A percentile compares a stretch with the other conserved stretches of the same genome.
Conservation (phyloP, 2,113 vertebrate species). For the Sphyrna mokarran region DNA sequence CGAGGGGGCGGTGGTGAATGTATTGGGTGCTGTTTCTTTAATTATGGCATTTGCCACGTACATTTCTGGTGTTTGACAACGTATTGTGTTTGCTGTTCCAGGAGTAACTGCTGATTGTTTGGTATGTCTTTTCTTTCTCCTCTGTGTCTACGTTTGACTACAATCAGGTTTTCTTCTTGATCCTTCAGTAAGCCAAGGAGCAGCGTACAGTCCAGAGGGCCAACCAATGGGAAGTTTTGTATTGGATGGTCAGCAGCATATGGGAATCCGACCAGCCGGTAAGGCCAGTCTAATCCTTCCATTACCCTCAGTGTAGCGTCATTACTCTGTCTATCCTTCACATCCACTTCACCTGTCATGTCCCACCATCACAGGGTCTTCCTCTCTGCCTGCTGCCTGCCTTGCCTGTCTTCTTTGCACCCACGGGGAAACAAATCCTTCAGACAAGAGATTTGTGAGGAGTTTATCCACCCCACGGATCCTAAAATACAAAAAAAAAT, state of each 20-base stretch:
- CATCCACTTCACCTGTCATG: slow-evolving; percentile 43
- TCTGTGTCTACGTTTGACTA: slow-evolving; percentile 99
- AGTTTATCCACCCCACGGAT: slow-evolving; percentile 42
- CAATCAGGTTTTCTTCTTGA: slow-evolving; percentile 99
- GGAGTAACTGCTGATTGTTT: slow-evolving; percentile 97
- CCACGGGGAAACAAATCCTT: slow-evolving; percentile 46
- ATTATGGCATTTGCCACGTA: neutral
- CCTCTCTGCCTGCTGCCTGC: slow-evolving; percentile 53
- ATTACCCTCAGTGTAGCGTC: slow-evolving; percentile 39
- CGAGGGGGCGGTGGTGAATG: neutral
- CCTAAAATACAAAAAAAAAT: slow-evolving; percentile 40
- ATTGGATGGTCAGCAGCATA: slow-evolving; percentile 98
- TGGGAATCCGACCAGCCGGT: slow-evolving; percentile 99
- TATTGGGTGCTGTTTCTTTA: neutral
- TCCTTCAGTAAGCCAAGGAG: slow-evolving; percentile 99
- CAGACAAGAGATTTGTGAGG: slow-evolving; percentile 34
- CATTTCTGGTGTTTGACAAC: slow-evolving; percentile 1
- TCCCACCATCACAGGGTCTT: slow-evolving; percentile 43
- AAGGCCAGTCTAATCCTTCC: slow-evolving; percentile 46
- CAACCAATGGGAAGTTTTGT: slow-evolving; percentile 99
- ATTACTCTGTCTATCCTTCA: slow-evolving; percentile 40
- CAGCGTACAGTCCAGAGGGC: slow-evolving; percentile 98
- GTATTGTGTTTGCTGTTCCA: slow-evolving; percentile 65
- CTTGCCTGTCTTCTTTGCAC: slow-evolving; percentile 52
- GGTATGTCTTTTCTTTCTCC: slow-evolving; percentile 94